Evolutionary conservation across 2,797 vertebrate species (phyloP), one percentile per base, ranked within the genome.

Genomic region (Paratrypauchen microcephalus): DNA sequence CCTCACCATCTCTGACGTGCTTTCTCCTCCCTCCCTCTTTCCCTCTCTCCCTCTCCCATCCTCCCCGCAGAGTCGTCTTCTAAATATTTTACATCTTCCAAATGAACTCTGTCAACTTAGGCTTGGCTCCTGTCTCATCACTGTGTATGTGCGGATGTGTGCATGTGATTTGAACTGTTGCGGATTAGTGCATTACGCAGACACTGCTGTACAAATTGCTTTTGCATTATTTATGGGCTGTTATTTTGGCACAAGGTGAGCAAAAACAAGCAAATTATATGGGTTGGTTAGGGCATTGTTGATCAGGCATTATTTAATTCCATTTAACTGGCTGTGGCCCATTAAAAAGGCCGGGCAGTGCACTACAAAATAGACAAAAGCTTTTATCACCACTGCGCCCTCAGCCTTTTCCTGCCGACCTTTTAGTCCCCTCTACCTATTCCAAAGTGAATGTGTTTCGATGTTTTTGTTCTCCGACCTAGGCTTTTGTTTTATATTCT

Each of bases 41-140:
- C 70, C 71, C 75, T 72, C 78, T 79, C 74, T 73, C 78, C 70
- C 77, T 72, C 83, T 73, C 80, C 76, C 77, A 80, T 73, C 78
- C 80, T 73, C 78, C 74, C 83, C 72, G 78, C 84, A 84, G 80
- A 82, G 73, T 88, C 84, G 70, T 86, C 71, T 52, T 85, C 85
- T 86, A 88, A 89, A 92, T 92, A 91, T 92, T 93, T 92, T 76
- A 92, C 83, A 83, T 82, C 72, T 83, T 86, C 81, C 84, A 88
- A 91, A 89, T 85, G 85, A 90, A 90, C 87, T 81, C 88, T 75
- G 77, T 85, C 86, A 91, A 90, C 87, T 69, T 74, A 9, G 67
- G 80, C 75, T 84, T 74, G 76, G 79, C 70, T 75, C 82, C 74
- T 73, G 80, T 78, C 69, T 83, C 79, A 66, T 65, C 77, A 73